Percentiles rank a stretch among this genome's conserved stretches.
Evolutionary conservation across 2,888 invertebrate species (phyloP).

Genomic region (Entomobrya multifasciata): DNA sequence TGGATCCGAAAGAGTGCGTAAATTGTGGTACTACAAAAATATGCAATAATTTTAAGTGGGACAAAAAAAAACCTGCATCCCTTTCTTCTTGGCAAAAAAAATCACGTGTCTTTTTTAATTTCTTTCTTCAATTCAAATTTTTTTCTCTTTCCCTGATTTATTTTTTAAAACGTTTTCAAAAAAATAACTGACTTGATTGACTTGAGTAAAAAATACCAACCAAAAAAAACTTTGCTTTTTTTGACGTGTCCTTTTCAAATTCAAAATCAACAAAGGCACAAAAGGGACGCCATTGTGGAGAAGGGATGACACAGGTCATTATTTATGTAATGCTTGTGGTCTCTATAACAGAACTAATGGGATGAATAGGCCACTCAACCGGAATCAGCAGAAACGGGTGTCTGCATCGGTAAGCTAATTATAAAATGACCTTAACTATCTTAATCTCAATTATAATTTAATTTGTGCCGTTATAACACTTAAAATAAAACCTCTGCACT

Average conservation of each 20-base stretch:
- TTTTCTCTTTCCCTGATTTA: too few species aligned
- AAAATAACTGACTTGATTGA: too few species aligned
- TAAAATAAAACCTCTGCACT: neutral
- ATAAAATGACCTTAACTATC: too few species aligned
- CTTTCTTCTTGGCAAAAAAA: slow-evolving; percentile 82
- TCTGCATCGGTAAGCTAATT: slow-evolving; percentile 78
- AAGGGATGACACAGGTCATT: slow-evolving; percentile 82
- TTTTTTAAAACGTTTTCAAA: too few species aligned
- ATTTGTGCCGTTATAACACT: slow-evolving; percentile 26
- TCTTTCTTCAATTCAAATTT: slow-evolving; percentile 11
- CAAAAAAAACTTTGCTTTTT: too few species aligned
- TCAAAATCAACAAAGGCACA: slow-evolving; percentile 66
- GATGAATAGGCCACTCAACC: slow-evolving; percentile 89
- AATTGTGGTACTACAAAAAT: slow-evolving; percentile 83
- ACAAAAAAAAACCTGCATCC: slow-evolving; percentile 80
- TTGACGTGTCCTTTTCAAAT: too few species aligned
- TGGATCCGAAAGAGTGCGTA: slow-evolving; percentile 82
- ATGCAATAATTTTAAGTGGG: slow-evolving; percentile 41
- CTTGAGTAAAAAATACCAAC: too few species aligned
- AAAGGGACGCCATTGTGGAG: slow-evolving; percentile 74
- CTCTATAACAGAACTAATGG: slow-evolving; percentile 86
- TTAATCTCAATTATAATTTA: slow-evolving; percentile 14
- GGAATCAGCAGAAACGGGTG: slow-evolving; percentile 84
- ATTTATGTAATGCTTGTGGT: slow-evolving; percentile 86
- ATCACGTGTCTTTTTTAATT: slow-evolving; percentile 65